Base-by-base conservation (phyloP, 64 coral and sea anemone genomes). In the Stichodactyla mertensii region DNA sequence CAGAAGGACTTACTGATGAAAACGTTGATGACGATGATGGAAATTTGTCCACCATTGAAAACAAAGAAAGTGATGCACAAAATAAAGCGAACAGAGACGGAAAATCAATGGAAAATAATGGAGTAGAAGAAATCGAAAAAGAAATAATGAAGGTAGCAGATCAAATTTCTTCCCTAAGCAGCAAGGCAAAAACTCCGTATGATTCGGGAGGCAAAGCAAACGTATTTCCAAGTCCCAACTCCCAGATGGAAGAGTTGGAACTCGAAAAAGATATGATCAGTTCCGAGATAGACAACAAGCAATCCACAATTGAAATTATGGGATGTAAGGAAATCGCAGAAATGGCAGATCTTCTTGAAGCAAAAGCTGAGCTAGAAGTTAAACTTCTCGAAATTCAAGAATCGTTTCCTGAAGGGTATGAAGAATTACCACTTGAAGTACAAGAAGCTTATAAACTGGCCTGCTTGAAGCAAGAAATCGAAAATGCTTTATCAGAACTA, bases 401-500 rank as follows among this genome's bases (percentile, higher is more conserved):
- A 55, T 18, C 53, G 9, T 53, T 81, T 20, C 78, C 78, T 53
- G 52, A 55, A 81, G 78, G 78, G 52, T 81, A 53, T 81, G 8
- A 81, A 55, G 16, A 52, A 53, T 19, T 81, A 18, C 78, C 78
- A 7, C 16, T 19, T 6, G 69, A 79, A 5, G 67, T 85, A 10
- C 52, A 90, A 55, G 54, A 86, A 16, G 52, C 84, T 16, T 19
- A 78, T 18, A 26, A 16, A n/a, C 28, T 90, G 0, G 27, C 61
- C 16, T 90, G 57, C 11, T 19, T 55, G 18, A 66, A 58, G 16
- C 26, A 86, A n/a, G 77, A 59, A 59, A 19, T 95, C 2, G 19
- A 84, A 61, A 52, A 87, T 83, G 70, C 5, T 26, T 77, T 84
- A 51, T 6, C 27, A 23, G 15, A 13, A 11, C 52, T 95, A 61